Evolutionary conservation across 1,140 invertebrate genomes (phyloP), one percentile per base, ranked within the genome.

Genomic region (Tetramorium alpestre): DNA sequence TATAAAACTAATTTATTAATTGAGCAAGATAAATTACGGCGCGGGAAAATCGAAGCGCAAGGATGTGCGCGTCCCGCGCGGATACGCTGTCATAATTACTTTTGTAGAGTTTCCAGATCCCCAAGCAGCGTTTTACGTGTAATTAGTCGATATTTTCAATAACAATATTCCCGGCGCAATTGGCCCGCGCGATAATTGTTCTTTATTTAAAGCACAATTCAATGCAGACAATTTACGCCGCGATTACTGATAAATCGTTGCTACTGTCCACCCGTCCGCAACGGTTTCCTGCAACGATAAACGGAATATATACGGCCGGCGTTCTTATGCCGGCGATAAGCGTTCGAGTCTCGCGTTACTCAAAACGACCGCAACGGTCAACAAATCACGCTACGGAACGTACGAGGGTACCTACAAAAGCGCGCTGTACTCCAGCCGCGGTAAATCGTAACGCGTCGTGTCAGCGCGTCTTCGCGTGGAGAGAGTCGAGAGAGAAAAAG

Each of bases 1-100:
- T 76, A 13, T 18, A 38, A n/a, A 73, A n/a, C 47, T 73, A 60
- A 76, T 76, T 60, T 60, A 25, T 58, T 75, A 76, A 56, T 41
- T 41, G 22, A 16, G 16, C 22, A 25, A 76, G 41, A 58, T 44
- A 28, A 76, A 60, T 76, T 76, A 25, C 18, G n/a, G 18, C 13
- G 54, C 33, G 8, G 33, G 33, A 76, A 60, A 44, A 28, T 3
- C n/a, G 38, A 75, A 22, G 16, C 8, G 54, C 54, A 38, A 58
- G 33, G 8, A 76, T 56, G 6, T 10, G 28, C 72, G 33, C 25
- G 33, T 11, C 3, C 10, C 51, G 28, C 16, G 13, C 54, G 10
- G n/a, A 18, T 41, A 22, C 33, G 13, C 41, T 22, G 22, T 73
- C 33, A 25, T 6, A 56, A 76, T 76, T 58, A 58, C 25, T 76